Base-by-base conservation (phyloP, 2,888 invertebrate genomes). In the Agelastica alni region DNA sequence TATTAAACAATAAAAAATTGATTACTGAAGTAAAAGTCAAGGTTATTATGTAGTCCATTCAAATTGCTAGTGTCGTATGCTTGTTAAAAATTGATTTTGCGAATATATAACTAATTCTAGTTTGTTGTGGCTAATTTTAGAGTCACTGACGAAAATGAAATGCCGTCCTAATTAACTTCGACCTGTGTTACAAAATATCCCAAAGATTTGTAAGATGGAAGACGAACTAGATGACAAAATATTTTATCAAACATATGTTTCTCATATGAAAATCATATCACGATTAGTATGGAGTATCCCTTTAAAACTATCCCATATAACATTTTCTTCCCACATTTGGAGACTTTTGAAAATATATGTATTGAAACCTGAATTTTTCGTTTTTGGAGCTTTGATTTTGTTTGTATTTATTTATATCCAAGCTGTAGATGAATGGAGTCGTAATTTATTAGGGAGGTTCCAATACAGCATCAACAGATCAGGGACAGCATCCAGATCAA, bases 171-270 rank as follows among this genome's bases (percentile, higher is more conserved):
- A 56, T 53, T 51, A 56, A 48, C 17, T 22, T 16, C 47, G 54
- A 53, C 43, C 44, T 49, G 20, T 44, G 32, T 53, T 53, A 53
- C 26, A 41, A 51, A 52, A 48, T 37, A 51, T 37, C 26, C 22
- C 49, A 48, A 43, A 18, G 34, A 18, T 28, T 37, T 42, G 53
- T 58, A 61, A 53, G 42, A 93, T 93, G 93, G 93, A 93, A 84
- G 93, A 93, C 87, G 92, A 92, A 80, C 80, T 93, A 72, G 93
- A 93, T 80, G 92, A 93, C 71, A 87, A 86, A 82, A 87, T 93
- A 70, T 81, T 93, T 70, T 90, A 91, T 78, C 92, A 93, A 83
- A 90, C 92, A 22, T 91, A 91, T 78, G 79, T 90, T 64, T 90
- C 91, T 64, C 90, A 92, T 76, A 86, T 90, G 85, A 92, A 91